These are phyloP conservation scores for Clytia hemisphaerica DNA, from an alignment of 30 jellyfish, hydroid and myxozoan genomes.

Conservation along the genomic window DNA sequence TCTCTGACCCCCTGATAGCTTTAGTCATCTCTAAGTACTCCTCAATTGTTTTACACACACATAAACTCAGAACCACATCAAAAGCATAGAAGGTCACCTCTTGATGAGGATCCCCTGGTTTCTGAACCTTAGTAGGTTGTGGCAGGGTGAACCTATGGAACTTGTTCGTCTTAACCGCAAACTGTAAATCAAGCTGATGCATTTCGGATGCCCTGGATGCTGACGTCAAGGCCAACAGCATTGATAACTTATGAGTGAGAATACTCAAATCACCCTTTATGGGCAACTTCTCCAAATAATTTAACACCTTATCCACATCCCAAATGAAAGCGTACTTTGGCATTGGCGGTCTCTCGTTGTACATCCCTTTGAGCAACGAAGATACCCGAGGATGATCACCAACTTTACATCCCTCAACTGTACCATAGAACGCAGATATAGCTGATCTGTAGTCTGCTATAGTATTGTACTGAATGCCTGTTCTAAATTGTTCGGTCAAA, in stretches of 20 bases:
- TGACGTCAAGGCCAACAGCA: conserved; percentile 8
- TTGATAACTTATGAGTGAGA: not conserved
- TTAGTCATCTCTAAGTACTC: no score
- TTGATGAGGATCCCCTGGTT: no score
- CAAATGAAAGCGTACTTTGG: no score
- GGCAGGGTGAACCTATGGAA: no score
- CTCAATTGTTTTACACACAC: no score
- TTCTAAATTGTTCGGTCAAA: no score
- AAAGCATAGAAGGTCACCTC: no score
- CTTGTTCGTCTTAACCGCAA: not conserved
- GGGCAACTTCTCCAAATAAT: not conserved
- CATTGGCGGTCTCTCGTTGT: conserved; percentile 29
- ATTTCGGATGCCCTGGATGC: conserved; percentile 20
- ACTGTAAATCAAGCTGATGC: not conserved
- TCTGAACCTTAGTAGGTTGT: no score
- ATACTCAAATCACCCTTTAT: not conserved
- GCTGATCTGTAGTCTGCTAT: conserved; percentile 21
- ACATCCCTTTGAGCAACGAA: conserved; percentile 16
- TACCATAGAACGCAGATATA: not conserved
- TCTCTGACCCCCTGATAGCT: no score
- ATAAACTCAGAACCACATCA: no score
- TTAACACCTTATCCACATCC: conserved; percentile 26
- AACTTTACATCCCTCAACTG: conserved; percentile 6
- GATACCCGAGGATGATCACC: conserved; percentile 24
- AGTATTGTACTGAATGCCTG: no score